Percentiles rank a stretch among this genome's conserved stretches.
Evolutionary conservation across 92 coral and sea anemone species (phyloP).

Genomic region (Porites lobata): DNA sequence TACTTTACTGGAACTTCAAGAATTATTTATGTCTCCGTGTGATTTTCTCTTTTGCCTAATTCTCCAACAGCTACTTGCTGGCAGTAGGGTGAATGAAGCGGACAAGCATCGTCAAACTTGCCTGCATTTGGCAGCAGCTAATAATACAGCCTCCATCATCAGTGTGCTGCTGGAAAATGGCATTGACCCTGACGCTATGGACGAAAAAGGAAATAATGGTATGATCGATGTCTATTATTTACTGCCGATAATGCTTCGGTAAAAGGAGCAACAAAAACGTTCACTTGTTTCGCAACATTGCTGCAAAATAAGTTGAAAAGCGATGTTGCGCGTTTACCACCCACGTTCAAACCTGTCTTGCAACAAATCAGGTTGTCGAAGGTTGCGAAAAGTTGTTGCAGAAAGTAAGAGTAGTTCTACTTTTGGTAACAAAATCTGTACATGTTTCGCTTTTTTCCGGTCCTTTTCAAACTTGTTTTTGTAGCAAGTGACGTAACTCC

Average conservation of each 20-base stretch:
- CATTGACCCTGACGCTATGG: slow-evolving; percentile 81
- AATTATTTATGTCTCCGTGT: neutral
- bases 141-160: slow-evolving; percentile 78
- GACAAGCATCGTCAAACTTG: slow-evolving; percentile 92
- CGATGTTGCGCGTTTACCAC: too few relatives aligned
- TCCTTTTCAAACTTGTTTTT: too few relatives aligned
- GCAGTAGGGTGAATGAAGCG: slow-evolving; percentile 82
- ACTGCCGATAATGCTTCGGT: neutral
- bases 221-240: neutral
- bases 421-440: too few relatives aligned
- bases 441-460: too few relatives aligned
- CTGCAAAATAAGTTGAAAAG: too few relatives aligned
- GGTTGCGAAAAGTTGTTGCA: too few relatives aligned
- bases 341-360: too few relatives aligned
- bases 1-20: neutral
- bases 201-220: slow-evolving; percentile 94
- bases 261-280: too few relatives aligned
- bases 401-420: too few relatives aligned
- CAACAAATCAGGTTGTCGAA: too few relatives aligned
- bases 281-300: too few relatives aligned
- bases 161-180: slow-evolving; percentile 88
- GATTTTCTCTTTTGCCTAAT: neutral
- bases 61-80: slow-evolving; percentile 84
- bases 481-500: too few relatives aligned
- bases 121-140: slow-evolving; percentile 91